These are phyloP conservation scores for Alsophila aescularia DNA, from an alignment of 2,888 invertebrate genomes.

Conservation along the genomic window DNA sequence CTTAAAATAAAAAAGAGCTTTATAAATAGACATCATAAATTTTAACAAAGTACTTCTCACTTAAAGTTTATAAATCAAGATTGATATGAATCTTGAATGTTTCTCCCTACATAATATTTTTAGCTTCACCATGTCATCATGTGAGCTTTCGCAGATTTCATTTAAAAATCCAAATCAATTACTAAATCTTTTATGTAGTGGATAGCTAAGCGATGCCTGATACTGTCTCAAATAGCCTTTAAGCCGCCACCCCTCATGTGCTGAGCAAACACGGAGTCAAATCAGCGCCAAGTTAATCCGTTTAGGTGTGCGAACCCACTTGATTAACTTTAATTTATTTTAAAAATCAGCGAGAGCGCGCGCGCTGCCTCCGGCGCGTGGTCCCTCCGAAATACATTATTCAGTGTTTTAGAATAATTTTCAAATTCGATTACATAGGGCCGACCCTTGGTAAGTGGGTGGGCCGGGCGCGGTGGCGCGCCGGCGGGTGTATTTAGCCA, in stretches of 20 bases:
- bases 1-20: too few species aligned
- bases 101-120: background rate
- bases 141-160: background rate
- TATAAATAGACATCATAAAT: too few species aligned
- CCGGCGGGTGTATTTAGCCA: constrained; percentile 83
- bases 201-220: constrained; percentile 55
- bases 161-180: background rate
- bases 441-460: constrained; percentile 82
- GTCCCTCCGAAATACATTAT: constrained; percentile 83
- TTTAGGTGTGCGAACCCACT: constrained; percentile 84
- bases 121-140: too few species aligned
- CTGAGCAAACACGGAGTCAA: constrained; percentile 80
- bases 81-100: background rate
- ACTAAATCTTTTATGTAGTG: constrained; percentile 1
- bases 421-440: constrained; percentile 85
- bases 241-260: constrained; percentile 72
- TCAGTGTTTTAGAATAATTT: constrained; percentile 85
- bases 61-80: background rate
- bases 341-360: constrained; percentile 78
- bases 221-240: constrained; percentile 73
- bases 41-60: too few species aligned
- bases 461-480: constrained; percentile 65
- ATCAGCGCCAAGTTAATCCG: constrained; percentile 84
- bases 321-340: constrained; percentile 85
- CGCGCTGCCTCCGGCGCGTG: constrained; percentile 73